Evolutionary conservation across 1,140 invertebrate genomes (phyloP).

Genomic region (Acarapis woodi): DNA sequence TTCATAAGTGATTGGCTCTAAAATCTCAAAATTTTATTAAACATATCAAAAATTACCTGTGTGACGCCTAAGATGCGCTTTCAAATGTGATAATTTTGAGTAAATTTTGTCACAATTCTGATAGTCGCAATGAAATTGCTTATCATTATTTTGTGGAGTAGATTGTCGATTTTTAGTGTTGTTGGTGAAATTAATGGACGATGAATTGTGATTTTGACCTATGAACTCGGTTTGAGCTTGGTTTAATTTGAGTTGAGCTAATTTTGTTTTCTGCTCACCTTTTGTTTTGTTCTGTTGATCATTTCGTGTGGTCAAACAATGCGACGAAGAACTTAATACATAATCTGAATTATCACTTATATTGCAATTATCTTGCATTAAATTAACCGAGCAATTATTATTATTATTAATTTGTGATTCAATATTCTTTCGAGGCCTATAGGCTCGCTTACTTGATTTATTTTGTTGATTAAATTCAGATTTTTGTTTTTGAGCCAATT

Average conservation of each 20-base stretch:
- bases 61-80: slow-evolving; percentile 68
- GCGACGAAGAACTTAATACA: neutral
- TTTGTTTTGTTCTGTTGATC: neutral
- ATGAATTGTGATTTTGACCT: neutral
- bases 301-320: neutral
- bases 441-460: neutral
- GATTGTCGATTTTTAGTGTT: neutral
- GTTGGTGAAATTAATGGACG: neutral
- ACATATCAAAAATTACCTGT: too few species aligned
- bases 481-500: neutral
- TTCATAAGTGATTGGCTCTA: too few species aligned
- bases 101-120: slow-evolving; percentile 34
- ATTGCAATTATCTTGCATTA: neutral
- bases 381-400: neutral
- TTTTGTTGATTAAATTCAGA: neutral
- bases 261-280: neutral
- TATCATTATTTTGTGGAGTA: slow-evolving; percentile 12
- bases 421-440: neutral
- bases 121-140: slow-evolving; percentile 31
- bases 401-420: neutral
- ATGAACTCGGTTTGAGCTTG: neutral
- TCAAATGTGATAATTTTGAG: slow-evolving; percentile 72
- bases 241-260: too few species aligned
- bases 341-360: neutral
- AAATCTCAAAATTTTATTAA: too few species aligned